Percentiles rank a stretch among this genome's conserved stretches.
Evolutionary conservation across 2,113 vertebrate genomes (phyloP).

Genomic region (Psittacus erithacus): DNA sequence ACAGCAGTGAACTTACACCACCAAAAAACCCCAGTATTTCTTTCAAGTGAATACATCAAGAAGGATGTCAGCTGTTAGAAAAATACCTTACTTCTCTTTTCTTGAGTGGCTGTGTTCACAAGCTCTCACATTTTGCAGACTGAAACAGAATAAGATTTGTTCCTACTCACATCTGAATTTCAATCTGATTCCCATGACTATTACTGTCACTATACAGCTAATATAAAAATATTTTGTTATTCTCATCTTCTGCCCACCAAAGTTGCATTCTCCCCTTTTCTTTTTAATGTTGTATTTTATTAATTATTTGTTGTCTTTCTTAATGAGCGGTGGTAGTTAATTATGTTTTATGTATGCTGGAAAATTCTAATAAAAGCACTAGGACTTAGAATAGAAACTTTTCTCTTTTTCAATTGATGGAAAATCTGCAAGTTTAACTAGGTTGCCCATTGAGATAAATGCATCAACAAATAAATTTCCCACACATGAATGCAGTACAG

Average conservation of each 20-base stretch:
- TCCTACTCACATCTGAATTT: not conserved
- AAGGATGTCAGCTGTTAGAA: not conserved
- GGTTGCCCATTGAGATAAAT: slow-evolving; percentile 55
- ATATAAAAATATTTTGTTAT: not conserved
- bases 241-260: not conserved
- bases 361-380: slow-evolving; percentile 65
- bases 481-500: slow-evolving; percentile 1
- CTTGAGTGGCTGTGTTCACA: not conserved
- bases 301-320: not conserved
- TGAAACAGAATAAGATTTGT: not conserved
- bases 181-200: not conserved
- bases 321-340: not conserved
- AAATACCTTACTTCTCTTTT: not conserved
- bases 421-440: slow-evolving; percentile 70
- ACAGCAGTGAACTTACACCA: not conserved
- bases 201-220: not conserved
- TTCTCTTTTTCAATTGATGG: slow-evolving; percentile 24
- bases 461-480: slow-evolving; percentile 57
- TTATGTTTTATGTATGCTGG: not conserved
- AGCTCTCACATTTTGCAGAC: not conserved
- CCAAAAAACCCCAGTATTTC: not conserved
- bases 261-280: not conserved
- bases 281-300: not conserved
- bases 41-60: not conserved
- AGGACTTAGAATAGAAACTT: slow-evolving; percentile 25